Conservation (phyloP, 30 jellyfish, hydroid and myxozoan genomes). For the Pelagia noctiluca region DNA sequence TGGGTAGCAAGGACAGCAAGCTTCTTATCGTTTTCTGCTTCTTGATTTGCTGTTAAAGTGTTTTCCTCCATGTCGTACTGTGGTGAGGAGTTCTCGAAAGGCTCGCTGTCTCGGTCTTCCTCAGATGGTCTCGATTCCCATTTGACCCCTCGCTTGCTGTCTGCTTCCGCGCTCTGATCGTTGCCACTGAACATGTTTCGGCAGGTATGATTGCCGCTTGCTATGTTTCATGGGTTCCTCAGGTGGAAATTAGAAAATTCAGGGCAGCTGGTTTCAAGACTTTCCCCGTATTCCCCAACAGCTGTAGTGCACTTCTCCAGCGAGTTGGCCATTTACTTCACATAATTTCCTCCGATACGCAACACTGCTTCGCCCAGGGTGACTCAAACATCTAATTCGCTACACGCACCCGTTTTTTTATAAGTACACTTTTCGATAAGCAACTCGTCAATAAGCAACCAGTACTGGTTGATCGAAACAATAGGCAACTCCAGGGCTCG, state of each 20-base stretch:
- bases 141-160: conserved; percentile 33
- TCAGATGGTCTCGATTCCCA: conserved; percentile 64
- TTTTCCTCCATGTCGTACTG: conserved; percentile 31
- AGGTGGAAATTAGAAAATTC: conserved; percentile 63
- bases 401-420: too few species aligned
- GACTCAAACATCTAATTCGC: too few species aligned
- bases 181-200: conserved; percentile 73
- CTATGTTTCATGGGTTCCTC: conserved; percentile 60
- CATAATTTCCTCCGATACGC: conserved; percentile 34
- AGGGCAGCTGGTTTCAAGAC: conserved; percentile 64
- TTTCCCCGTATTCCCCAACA: conserved; percentile 52
- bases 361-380: conserved; percentile 1
- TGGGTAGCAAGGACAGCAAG: conserved; percentile 47
- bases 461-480: too few species aligned
- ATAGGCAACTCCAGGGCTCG: too few species aligned
- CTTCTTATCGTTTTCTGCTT: conserved; percentile 54
- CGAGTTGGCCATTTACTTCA: conserved; percentile 69
- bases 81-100: conserved; percentile 57
- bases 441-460: too few species aligned
- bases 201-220: conserved; percentile 80
- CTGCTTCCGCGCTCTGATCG: conserved; percentile 60
- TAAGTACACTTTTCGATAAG: too few species aligned
- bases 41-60: conserved; percentile 20
- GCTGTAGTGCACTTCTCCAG: conserved; percentile 45
- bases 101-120: conserved; percentile 35